Conservation (phyloP, 2,797 vertebrate genomes). For the Erethizon dorsatum region DNA sequence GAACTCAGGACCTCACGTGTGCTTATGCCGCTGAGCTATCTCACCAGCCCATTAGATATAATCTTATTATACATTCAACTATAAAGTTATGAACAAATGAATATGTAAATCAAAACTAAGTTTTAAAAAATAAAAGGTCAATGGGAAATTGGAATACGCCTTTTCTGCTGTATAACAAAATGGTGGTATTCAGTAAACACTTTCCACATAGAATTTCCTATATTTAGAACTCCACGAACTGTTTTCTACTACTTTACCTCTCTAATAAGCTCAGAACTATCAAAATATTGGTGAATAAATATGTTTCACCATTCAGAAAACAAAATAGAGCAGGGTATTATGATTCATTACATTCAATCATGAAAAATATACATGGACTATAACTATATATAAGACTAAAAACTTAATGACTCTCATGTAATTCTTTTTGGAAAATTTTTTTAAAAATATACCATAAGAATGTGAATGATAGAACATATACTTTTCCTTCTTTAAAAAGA, state of each 20-base stretch:
- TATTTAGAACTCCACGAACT: not conserved
- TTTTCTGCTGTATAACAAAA: not conserved
- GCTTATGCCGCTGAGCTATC: too few species aligned
- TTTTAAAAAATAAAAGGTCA: not conserved
- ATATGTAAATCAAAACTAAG: not conserved
- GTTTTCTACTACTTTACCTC: not conserved
- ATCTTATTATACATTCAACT: not conserved
- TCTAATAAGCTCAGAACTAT: constrained; percentile 30
- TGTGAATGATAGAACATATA: not conserved
- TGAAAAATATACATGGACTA: constrained; percentile 37
- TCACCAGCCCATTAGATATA: not conserved
- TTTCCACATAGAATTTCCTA: not conserved
- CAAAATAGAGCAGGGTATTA: not conserved
- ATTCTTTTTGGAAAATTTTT: not conserved
- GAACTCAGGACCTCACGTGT: too few species aligned
- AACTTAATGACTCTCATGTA: not conserved
- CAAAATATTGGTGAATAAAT: constrained; percentile 53
- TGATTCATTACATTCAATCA: not conserved
- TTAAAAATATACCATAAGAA: not conserved
- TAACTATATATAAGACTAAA: constrained; percentile 15
- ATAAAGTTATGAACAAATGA: constrained; percentile 14
- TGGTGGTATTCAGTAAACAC: not conserved
- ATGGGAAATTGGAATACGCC: not conserved
- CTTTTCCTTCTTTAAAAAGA: constrained; percentile 9
- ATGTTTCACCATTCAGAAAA: not conserved